phyloP scores from a whole-genome alignment of 2,113 vertebrate species.

The Desmodus rotundus region DNA sequence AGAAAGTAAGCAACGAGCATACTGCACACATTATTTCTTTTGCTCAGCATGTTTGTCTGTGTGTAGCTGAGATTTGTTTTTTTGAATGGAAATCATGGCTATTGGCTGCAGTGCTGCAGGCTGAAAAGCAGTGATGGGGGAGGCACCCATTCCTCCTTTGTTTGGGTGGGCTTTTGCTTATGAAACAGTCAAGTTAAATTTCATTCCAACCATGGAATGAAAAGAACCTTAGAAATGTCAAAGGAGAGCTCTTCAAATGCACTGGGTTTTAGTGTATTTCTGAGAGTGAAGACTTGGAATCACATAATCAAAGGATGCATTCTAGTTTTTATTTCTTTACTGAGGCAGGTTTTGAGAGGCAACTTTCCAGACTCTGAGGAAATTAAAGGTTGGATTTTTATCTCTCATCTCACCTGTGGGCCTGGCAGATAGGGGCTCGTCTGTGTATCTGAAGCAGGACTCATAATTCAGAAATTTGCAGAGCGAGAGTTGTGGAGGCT shows the following conservation, averaged over 20 bases:
- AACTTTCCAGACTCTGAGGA: background rate
- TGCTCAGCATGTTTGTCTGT: slow-evolving; percentile 9
- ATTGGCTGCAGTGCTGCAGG: slow-evolving; percentile 53
- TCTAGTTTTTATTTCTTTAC: slow-evolving; percentile 20
- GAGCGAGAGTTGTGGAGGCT: background rate
- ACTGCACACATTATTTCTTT: slow-evolving; percentile 71
- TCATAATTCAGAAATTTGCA: background rate
- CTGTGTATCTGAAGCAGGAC: background rate
- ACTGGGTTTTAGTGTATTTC: background rate
- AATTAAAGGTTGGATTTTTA: slow-evolving; percentile 20
- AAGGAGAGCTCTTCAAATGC: slow-evolving; percentile 29
- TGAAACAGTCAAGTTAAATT: slow-evolving; percentile 71
- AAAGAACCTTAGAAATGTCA: slow-evolving; percentile 59
- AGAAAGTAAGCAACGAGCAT: slow-evolving; percentile 72
- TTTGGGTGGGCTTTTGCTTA: slow-evolving; percentile 50
- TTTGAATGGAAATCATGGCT: slow-evolving; percentile 71
- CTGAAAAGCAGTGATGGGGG: slow-evolving; percentile 45
- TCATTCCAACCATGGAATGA: background rate
- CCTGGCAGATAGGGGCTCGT: background rate
- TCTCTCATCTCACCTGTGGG: background rate
- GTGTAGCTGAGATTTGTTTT: slow-evolving; percentile 41
- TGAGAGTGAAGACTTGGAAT: background rate
- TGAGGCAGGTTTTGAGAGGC: background rate
- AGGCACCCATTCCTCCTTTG: slow-evolving; percentile 61
- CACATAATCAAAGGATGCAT: background rate